Evolutionary conservation across 2,113 vertebrate genomes (phyloP), one percentile per base, ranked within the genome.

Genomic region (Nyctibius bracteatus): DNA sequence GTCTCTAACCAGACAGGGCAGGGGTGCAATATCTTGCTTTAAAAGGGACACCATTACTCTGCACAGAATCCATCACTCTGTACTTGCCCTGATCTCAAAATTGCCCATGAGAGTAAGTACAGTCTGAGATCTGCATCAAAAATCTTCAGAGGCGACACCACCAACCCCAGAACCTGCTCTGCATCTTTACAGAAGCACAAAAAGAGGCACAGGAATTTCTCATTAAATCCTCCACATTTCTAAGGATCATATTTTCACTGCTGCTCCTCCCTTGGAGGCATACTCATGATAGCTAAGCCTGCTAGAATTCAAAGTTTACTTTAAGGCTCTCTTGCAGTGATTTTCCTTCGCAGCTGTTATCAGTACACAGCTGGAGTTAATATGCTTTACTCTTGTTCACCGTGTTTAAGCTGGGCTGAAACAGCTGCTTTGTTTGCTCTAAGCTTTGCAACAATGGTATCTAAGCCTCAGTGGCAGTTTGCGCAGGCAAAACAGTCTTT

Each of bases 351-450:
- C 88, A 89, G 82, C 86, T 94, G 75, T 84, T 94, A 94, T 88
- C 94, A 62, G 80, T 30, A 67, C 59, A 81, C 94, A 96, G 95
- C 94, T 97, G 96, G 88, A 94, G 83, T 79, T 92, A 90, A 96
- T 96, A 92, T 79, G 61, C 41, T 91, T 84, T 75, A 52, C 57
- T 92, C 90, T 81, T 88, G 72, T 79, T 96, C 92, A 72, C 77
- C 47, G 22, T 89, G 80, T 95, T 95, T 94, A 68, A 92, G 92
- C 73, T 91, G 61, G 96, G 75, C 83, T 94, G 86, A 87, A 94
- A 94, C 86, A 95, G 92, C 92, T 96, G 93, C 88, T 91, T 79
- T 49, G 0, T 96, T 95, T 94, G 88, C 90, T 92, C 83, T 89
- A 63, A 86, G 80, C 82, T 90, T 81, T 94, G 72, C 61, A 93